These are phyloP conservation scores for Stenopsyche tienmushanensis DNA, from an alignment of 1,140 invertebrate species.

Conservation along the genomic window DNA sequence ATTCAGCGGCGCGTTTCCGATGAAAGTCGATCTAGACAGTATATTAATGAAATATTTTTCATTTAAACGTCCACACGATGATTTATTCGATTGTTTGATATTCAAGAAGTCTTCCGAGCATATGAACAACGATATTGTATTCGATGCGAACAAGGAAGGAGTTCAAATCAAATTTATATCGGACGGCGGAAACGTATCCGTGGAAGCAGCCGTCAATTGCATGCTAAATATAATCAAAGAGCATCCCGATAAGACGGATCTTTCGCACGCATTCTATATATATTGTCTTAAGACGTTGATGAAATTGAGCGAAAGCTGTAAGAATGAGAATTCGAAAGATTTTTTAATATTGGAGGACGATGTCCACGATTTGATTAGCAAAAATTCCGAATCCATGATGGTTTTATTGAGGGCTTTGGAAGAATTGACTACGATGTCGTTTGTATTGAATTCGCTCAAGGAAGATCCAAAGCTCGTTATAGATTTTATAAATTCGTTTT, in stretches of 20 bases:
- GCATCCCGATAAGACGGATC: constrained; percentile 4
- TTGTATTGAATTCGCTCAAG: constrained; percentile 46
- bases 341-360: constrained; percentile 48
- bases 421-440: constrained; percentile 35
- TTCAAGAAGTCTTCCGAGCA: constrained; percentile 29
- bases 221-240: constrained; percentile 32
- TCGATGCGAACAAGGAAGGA: constrained; percentile 25
- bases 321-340: constrained; percentile 40
- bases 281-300: constrained; percentile 24
- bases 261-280: constrained; percentile 31
- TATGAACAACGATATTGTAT: constrained; percentile 21
- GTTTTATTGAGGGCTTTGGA: constrained; percentile 43
- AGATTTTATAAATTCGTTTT: constrained; percentile 49
- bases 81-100: constrained; percentile 30
- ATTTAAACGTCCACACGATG: too few relatives aligned
- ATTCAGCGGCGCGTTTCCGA: constrained; percentile 43
- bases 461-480: constrained; percentile 46
- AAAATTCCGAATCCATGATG: constrained; percentile 44
- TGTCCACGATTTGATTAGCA: constrained; percentile 45
- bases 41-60: constrained; percentile 48
- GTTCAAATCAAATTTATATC: constrained; percentile 17
- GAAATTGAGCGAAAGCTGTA: constrained; percentile 24
- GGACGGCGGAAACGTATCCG: constrained; percentile 7
- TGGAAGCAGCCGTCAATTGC: constrained; percentile 31
- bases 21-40: constrained; percentile 47